phyloP scores from a whole-genome alignment of 2,888 invertebrate genomes.

The Steinernema scapterisci region DNA sequence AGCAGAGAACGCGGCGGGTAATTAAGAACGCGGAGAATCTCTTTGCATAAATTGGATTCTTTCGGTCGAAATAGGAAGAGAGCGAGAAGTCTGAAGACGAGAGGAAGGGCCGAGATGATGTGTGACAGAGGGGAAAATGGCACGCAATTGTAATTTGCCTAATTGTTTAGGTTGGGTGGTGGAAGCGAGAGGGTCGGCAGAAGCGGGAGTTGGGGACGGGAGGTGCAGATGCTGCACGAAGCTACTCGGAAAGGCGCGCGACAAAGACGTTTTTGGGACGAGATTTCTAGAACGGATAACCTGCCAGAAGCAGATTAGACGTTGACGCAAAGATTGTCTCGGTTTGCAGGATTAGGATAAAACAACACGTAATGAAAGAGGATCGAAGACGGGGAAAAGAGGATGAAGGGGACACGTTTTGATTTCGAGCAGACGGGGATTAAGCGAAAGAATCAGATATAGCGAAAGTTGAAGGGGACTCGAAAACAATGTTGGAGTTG shows the following conservation, averaged over 20 bases:
- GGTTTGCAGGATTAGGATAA: too few relatives aligned
- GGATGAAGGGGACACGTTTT: too few relatives aligned
- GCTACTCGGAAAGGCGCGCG: background rate
- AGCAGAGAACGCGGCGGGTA: constrained; percentile 26
- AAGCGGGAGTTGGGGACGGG: background rate
- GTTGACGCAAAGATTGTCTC: too few relatives aligned
- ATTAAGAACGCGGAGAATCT: constrained; percentile 24
- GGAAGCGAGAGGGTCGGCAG: background rate
- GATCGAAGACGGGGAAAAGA: too few relatives aligned
- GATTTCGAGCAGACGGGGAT: too few relatives aligned
- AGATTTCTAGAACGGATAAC: too few relatives aligned
- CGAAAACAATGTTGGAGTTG: too few relatives aligned
- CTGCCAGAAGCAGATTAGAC: too few relatives aligned
- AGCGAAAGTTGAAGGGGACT: too few relatives aligned
- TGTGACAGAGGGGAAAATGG: background rate
- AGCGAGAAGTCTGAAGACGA: background rate
- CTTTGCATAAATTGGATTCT: constrained; percentile 31
- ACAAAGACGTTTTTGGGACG: background rate
- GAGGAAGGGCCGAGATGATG: background rate
- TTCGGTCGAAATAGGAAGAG: background rate
- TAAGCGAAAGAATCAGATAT: too few relatives aligned
- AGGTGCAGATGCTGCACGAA: background rate
- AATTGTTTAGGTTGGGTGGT: background rate
- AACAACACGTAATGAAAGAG: too few relatives aligned
- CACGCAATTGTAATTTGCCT: background rate